Conservation (phyloP, 1,140 invertebrate genomes). For the Chlorops oryzae region DNA sequence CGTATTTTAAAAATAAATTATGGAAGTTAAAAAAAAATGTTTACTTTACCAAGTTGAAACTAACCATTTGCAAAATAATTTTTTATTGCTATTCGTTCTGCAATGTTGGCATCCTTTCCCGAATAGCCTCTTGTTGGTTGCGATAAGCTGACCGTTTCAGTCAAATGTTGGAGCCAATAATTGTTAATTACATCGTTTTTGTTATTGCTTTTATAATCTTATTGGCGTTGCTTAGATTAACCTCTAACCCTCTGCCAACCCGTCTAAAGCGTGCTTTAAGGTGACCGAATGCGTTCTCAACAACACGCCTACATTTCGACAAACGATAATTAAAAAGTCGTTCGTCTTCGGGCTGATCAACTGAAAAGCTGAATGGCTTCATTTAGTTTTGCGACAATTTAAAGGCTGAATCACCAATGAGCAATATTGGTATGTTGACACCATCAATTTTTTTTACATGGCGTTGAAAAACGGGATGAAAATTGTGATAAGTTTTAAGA, state of each 20-base stretch:
- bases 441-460: not conserved
- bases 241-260: conserved; percentile 10
- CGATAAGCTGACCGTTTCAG: too few species aligned
- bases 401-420: conserved; percentile 11
- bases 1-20: too few species aligned
- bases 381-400: not conserved
- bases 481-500: conserved; percentile 1
- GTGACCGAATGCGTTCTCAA: conserved; percentile 11
- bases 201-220: conserved; percentile 7
- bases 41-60: too few species aligned
- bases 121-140: too few species aligned
- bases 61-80: too few species aligned
- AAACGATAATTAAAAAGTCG: conserved; percentile 8
- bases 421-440: conserved; percentile 1
- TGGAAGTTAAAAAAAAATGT: too few species aligned
- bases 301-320: conserved; percentile 9
- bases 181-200: conserved; percentile 3
- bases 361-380: conserved; percentile 7
- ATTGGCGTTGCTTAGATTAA: not conserved
- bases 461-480: not conserved
- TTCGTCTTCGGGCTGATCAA: not conserved
- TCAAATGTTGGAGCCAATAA: too few species aligned
- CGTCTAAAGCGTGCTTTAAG: conserved; percentile 9
- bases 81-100: too few species aligned
- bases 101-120: too few species aligned